A percentile compares a stretch with the other conserved stretches of the same genome.
phyloP scores from a whole-genome alignment of 2,797 vertebrate species.

The Tokudaia tokunoshimensis region DNA sequence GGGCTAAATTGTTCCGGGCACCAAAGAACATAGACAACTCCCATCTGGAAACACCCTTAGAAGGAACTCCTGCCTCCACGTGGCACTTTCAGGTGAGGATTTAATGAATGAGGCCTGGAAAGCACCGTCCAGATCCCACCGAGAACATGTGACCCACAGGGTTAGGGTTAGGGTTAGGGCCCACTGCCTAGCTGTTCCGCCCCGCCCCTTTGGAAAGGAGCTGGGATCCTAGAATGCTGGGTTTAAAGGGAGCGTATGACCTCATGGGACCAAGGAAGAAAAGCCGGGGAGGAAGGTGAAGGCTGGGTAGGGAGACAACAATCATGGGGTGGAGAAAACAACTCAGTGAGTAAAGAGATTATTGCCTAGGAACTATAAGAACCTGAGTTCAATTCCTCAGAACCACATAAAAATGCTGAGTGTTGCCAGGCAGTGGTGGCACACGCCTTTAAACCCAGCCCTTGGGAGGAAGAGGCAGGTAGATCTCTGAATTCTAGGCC shows the following conservation, averaged over 20 bases:
- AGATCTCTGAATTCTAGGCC: not conserved
- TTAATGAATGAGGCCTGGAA: rapidly evolving
- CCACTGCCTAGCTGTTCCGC: not conserved
- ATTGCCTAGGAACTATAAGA: not conserved
- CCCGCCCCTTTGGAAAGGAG: not conserved
- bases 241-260: not conserved
- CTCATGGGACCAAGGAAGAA: not conserved
- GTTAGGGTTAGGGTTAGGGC: not conserved
- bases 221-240: not conserved
- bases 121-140: not conserved
- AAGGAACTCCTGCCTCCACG: conserved; percentile 16
- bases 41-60: rapidly evolving
- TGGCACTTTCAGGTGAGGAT: conserved; percentile 71
- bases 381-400: not conserved
- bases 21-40: not conserved
- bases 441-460: not conserved
- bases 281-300: too few species aligned
- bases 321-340: not conserved
- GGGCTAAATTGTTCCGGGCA: not conserved
- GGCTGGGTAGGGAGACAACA: not conserved
- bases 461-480: not conserved
- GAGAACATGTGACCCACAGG: not conserved
- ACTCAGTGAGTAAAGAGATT: not conserved
- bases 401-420: not conserved
- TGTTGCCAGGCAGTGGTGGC: not conserved